These are phyloP conservation scores for Drosophila neonasuta DNA, from an alignment of 2,888 invertebrate genomes.

Conservation along the genomic window DNA sequence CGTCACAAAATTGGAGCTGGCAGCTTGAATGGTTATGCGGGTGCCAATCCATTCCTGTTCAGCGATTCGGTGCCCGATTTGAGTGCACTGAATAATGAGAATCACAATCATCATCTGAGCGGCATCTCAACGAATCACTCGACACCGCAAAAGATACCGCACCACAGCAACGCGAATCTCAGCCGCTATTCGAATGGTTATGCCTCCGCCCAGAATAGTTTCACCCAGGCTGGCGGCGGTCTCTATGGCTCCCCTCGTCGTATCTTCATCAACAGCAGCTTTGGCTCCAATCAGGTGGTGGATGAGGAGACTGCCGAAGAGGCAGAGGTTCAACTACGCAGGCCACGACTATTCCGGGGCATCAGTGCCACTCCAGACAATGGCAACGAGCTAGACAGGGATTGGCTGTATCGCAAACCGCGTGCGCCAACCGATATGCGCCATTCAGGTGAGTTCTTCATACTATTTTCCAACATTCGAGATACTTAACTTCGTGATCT, in stretches of 20 bases:
- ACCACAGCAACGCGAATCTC: conserved; percentile 77
- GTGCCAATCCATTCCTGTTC: conserved; percentile 81
- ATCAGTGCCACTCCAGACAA: conserved; percentile 77
- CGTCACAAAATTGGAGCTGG: conserved; percentile 82
- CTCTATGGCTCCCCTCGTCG: conserved; percentile 81
- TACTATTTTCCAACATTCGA: background rate
- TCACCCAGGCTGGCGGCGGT: conserved; percentile 71
- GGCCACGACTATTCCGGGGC: conserved; percentile 76
- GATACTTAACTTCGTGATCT: background rate
- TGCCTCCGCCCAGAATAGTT: conserved; percentile 79
- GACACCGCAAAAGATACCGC: conserved; percentile 81
- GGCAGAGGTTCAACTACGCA: conserved; percentile 80
- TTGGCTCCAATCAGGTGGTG: conserved; percentile 80
- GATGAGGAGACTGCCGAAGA: conserved; percentile 81
- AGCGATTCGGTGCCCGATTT: conserved; percentile 82
- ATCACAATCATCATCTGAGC: conserved; percentile 78
- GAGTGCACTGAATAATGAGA: conserved; percentile 81
- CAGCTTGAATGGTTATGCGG: conserved; percentile 79
- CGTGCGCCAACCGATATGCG: conserved; percentile 81
- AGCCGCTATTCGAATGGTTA: conserved; percentile 81
- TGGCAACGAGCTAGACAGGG: conserved; percentile 81
- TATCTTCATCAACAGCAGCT: conserved; percentile 81
- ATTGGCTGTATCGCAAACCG: conserved; percentile 82
- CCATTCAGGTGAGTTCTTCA: conserved; percentile 78
- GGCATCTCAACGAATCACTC: conserved; percentile 82